phyloP scores from a whole-genome alignment of 2,113 vertebrate species.

The Aegotheles bennettii region DNA sequence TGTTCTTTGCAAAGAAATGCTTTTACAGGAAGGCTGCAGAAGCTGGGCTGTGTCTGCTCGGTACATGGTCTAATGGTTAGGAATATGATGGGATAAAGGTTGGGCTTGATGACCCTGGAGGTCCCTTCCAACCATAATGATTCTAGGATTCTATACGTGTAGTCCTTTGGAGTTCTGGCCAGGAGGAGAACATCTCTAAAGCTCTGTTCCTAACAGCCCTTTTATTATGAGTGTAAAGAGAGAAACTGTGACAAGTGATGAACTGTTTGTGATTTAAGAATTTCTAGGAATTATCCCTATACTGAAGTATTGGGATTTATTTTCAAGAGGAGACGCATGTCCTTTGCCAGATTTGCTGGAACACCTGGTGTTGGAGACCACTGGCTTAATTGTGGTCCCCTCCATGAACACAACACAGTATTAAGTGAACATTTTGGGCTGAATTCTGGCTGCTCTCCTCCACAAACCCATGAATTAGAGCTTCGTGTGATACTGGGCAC shows the following conservation, averaged over 20 bases:
- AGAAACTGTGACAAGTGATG: background rate
- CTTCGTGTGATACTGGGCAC: accelerated
- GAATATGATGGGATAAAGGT: no score
- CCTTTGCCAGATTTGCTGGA: background rate
- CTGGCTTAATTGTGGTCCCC: background rate
- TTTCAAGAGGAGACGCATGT: background rate
- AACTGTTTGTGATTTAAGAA: background rate
- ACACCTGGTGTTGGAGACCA: background rate
- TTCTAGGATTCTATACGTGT: no score
- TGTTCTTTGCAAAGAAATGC: background rate
- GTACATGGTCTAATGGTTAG: no score
- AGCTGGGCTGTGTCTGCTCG: background rate
- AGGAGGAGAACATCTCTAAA: background rate
- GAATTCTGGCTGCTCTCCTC: background rate
- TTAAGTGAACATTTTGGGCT: background rate
- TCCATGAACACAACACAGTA: accelerated
- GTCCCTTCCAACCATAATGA: no score
- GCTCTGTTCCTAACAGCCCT: background rate
- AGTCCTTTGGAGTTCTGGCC: background rate
- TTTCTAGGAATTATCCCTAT: background rate
- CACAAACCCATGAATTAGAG: background rate
- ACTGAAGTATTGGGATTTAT: background rate
- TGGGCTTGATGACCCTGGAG: no score
- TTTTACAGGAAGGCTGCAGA: background rate
- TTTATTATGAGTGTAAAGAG: background rate